phyloP scores from a whole-genome alignment of 2,113 vertebrate genomes.

The Morone saxatilis region DNA sequence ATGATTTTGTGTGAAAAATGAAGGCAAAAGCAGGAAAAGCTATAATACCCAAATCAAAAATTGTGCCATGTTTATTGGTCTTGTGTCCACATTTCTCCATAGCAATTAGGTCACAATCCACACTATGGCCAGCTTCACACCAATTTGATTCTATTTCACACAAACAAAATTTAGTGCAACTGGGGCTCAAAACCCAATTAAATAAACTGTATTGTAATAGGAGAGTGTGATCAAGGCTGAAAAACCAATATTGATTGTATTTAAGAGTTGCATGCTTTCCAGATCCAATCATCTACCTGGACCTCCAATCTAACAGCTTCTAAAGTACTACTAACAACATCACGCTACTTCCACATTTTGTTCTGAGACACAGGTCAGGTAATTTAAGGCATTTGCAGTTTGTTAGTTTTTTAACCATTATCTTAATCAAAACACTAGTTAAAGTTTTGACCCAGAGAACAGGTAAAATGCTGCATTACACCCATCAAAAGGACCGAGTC shows the following conservation, averaged over 20 bases:
- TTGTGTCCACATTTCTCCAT: background rate
- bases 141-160: background rate
- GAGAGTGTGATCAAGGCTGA: too few relatives aligned
- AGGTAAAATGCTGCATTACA: background rate
- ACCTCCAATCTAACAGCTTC: background rate
- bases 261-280: background rate
- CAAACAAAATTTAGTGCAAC: background rate
- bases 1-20: conserved; percentile 2
- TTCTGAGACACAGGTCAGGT: background rate
- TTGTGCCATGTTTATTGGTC: background rate
- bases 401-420: background rate
- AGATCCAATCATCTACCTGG: background rate
- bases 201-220: background rate
- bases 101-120: background rate
- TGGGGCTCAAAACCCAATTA: background rate
- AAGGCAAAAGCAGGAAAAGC: background rate
- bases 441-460: background rate
- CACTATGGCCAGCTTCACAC: background rate
- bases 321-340: background rate
- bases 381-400: background rate
- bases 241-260: background rate
- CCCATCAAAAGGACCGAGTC: conserved; percentile 51
- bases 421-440: background rate
- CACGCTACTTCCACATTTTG: background rate
- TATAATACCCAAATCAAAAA: background rate